phyloP scores from a whole-genome alignment of 1,140 invertebrate genomes.

The Aphis craccivora region DNA sequence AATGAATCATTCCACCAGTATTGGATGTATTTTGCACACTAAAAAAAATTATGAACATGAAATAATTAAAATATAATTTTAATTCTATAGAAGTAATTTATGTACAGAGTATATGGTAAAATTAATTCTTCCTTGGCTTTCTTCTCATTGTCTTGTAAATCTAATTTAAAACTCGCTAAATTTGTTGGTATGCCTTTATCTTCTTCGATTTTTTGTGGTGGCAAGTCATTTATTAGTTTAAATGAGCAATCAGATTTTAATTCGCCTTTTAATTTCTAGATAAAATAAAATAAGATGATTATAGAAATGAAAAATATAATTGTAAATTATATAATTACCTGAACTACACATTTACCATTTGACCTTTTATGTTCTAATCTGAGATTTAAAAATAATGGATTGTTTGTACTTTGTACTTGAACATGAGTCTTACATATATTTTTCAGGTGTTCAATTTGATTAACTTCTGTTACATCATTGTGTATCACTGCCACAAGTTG shows the following conservation, averaged over 20 bases:
- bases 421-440: slow-evolving; percentile 48
- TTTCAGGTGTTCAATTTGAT: slow-evolving; percentile 45
- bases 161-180: slow-evolving; percentile 56
- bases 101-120: slow-evolving; percentile 54
- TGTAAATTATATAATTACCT: slow-evolving; percentile 2
- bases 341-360: slow-evolving; percentile 44
- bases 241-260: slow-evolving; percentile 39
- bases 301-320: neutral
- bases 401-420: slow-evolving; percentile 7
- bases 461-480: slow-evolving; percentile 33
- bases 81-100: neutral
- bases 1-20: slow-evolving; percentile 52
- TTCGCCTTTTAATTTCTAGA: slow-evolving; percentile 41
- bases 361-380: slow-evolving; percentile 54
- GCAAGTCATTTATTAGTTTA: slow-evolving; percentile 25
- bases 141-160: slow-evolving; percentile 50
- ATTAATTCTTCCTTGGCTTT: slow-evolving; percentile 54
- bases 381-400: slow-evolving; percentile 16
- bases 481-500: slow-evolving; percentile 41
- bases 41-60: neutral
- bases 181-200: slow-evolving; percentile 18
- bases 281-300: neutral
- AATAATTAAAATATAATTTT: neutral
- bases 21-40: slow-evolving; percentile 33
- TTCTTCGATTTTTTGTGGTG: neutral